A percentile compares a stretch with the other conserved stretches of the same genome.
These are phyloP conservation scores for Caenorhabditis sinica DNA, from an alignment of 2,888 invertebrate species.

Conservation along the genomic window DNA sequence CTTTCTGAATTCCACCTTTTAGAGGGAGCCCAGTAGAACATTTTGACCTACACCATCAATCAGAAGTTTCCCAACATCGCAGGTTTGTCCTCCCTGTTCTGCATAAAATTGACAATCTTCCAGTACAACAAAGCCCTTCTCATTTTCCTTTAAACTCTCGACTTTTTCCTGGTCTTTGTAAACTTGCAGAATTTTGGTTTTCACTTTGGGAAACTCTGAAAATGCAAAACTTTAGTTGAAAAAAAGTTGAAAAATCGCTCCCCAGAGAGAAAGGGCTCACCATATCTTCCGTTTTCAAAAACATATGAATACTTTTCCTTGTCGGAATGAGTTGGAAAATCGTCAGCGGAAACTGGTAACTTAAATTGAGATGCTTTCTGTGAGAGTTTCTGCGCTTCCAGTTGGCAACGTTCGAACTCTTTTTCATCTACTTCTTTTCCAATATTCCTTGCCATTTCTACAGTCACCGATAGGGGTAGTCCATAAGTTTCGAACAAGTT, in stretches of 20 bases:
- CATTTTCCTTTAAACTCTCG: slow-evolving; percentile 14
- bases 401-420: slow-evolving; percentile 49
- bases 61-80: slow-evolving; percentile 42
- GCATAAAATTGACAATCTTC: slow-evolving; percentile 70
- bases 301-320: slow-evolving; percentile 47
- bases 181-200: slow-evolving; percentile 39
- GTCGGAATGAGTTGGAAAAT: slow-evolving; percentile 57
- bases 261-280: slow-evolving; percentile 29
- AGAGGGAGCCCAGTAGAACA: not conserved
- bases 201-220: slow-evolving; percentile 44
- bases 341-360: slow-evolving; percentile 17
- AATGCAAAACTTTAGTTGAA: not conserved
- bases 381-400: slow-evolving; percentile 52
- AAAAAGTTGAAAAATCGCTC: slow-evolving; percentile 5
- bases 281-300: slow-evolving; percentile 27
- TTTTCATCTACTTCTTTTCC: slow-evolving; percentile 67
- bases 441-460: slow-evolving; percentile 59
- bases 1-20: slow-evolving; percentile 24
- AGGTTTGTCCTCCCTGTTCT: slow-evolving; percentile 59
- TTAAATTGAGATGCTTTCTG: slow-evolving; percentile 51
- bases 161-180: slow-evolving; percentile 40
- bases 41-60: slow-evolving; percentile 24
- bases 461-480: slow-evolving; percentile 69
- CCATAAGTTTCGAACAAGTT: slow-evolving; percentile 69
- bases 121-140: slow-evolving; percentile 54